Percentiles rank a stretch among this genome's conserved stretches.
Evolutionary conservation across 1,140 invertebrate genomes (phyloP).

Genomic region (Cryptotermes secundus): DNA sequence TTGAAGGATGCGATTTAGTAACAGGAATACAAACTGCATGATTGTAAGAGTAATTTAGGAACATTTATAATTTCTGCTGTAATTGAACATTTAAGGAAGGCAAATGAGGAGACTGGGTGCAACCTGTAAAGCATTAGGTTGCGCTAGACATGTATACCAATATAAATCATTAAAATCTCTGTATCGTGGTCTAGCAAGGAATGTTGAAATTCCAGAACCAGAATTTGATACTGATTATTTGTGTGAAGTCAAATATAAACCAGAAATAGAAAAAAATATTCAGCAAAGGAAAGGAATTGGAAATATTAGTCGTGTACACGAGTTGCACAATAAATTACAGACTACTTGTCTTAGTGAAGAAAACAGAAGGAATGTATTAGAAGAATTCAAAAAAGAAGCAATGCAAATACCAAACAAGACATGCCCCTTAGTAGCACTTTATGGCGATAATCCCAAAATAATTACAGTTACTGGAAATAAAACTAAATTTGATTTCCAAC

Average conservation of each 20-base stretch:
- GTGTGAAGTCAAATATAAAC: slow-evolving; percentile 59
- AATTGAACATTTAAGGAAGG: not conserved
- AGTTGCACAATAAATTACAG: slow-evolving; percentile 49
- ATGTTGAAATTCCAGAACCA: slow-evolving; percentile 43
- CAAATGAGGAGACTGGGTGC: not conserved
- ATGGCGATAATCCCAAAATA: slow-evolving; percentile 58
- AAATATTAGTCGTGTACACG: slow-evolving; percentile 63
- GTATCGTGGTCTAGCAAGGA: not conserved
- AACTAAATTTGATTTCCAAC: slow-evolving; percentile 54
- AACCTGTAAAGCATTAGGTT: not conserved
- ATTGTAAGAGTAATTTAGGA: too few relatives aligned
- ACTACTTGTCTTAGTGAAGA: slow-evolving; percentile 36
- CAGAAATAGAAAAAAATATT: slow-evolving; percentile 65
- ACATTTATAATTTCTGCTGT: not conserved
- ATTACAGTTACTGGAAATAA: slow-evolving; percentile 58
- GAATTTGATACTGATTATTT: slow-evolving; percentile 63
- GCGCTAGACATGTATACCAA: not conserved
- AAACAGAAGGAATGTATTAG: slow-evolving; percentile 41
- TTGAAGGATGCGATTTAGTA: too few relatives aligned
- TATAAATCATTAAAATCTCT: not conserved
- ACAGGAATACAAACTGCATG: too few relatives aligned
- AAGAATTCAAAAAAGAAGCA: slow-evolving; percentile 58
- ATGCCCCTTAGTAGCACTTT: slow-evolving; percentile 61
- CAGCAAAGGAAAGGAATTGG: slow-evolving; percentile 64
- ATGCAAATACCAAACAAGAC: slow-evolving; percentile 74